Percentiles rank a stretch among this genome's conserved stretches.
Conservation (phyloP, 2,888 invertebrate genomes). For the Acleris laterana region DNA sequence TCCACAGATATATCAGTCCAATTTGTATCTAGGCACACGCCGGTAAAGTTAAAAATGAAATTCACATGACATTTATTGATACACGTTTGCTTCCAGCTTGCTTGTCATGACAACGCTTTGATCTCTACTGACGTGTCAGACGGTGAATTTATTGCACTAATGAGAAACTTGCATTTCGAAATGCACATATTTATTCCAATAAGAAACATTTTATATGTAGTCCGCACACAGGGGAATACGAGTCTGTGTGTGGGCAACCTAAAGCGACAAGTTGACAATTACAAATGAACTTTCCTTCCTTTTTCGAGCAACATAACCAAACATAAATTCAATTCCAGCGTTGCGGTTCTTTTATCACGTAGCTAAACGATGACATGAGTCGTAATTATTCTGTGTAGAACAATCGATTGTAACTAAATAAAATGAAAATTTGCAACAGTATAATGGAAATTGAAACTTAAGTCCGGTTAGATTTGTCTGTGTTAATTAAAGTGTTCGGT, state of each 20-base stretch:
- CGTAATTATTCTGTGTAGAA: neutral
- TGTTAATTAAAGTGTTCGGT: conserved; percentile 30
- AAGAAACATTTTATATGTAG: neutral
- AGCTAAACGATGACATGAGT: neutral
- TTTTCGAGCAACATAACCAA: neutral
- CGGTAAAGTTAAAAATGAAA: neutral
- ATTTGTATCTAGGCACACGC: neutral
- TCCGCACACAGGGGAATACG: too few species aligned
- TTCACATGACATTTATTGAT: neutral
- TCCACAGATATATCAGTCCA: neutral
- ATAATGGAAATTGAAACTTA: conserved; percentile 2
- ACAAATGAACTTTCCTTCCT: neutral
- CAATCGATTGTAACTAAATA: neutral
- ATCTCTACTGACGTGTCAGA: neutral
- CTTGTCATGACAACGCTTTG: neutral
- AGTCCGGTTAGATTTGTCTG: conserved; percentile 12
- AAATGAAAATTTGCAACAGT: conserved; percentile 1
- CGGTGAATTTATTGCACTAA: neutral
- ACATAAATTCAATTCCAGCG: neutral
- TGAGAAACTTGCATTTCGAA: neutral
- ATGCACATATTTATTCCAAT: neutral
- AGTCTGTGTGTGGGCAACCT: neutral
- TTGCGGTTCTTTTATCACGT: neutral
- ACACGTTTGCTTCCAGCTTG: neutral
- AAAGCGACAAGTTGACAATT: neutral